Evolutionary conservation across 2,888 invertebrate species (phyloP).

Genomic region (Mystacides longicornis): DNA sequence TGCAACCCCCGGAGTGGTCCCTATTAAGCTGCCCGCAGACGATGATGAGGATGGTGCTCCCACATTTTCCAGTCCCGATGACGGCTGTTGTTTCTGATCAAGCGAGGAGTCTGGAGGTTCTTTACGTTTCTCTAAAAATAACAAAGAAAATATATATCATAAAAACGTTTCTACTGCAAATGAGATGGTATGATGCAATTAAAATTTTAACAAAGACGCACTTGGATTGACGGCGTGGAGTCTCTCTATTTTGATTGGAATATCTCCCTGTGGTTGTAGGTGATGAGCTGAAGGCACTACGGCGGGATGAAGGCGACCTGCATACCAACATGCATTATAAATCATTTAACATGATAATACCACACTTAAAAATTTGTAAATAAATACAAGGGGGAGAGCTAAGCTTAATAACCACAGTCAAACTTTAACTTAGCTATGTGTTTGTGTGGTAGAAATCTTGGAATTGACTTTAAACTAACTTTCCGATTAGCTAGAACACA

Average conservation of each 20-base stretch:
- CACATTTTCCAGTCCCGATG: constrained; percentile 7
- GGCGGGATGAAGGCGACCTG: constrained; percentile 37
- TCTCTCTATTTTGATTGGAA: constrained; percentile 58
- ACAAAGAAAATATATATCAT: not conserved
- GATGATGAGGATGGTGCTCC: constrained; percentile 41
- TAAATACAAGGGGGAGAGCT: no score
- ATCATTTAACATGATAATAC: no score
- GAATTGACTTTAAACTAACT: no score
- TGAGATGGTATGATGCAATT: not conserved
- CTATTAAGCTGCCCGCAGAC: constrained; percentile 38
- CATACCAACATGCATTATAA: no score
- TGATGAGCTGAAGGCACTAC: constrained; percentile 42
- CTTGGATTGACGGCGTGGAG: constrained; percentile 54
- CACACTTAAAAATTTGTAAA: no score
- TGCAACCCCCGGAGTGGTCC: constrained; percentile 28
- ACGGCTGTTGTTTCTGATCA: constrained; percentile 7
- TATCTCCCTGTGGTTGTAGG: constrained; percentile 42
- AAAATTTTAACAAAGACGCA: constrained; percentile 27
- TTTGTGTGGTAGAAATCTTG: no score
- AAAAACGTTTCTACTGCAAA: not conserved
- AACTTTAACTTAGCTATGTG: no score
- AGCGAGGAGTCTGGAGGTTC: constrained; percentile 65
- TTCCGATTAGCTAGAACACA: no score
- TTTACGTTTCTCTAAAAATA: constrained; percentile 65
- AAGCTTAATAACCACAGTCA: no score